Percentiles rank a stretch among this genome's conserved stretches.
Conservation (phyloP, 2,113 vertebrate species). For the Chionomys nivalis region DNA sequence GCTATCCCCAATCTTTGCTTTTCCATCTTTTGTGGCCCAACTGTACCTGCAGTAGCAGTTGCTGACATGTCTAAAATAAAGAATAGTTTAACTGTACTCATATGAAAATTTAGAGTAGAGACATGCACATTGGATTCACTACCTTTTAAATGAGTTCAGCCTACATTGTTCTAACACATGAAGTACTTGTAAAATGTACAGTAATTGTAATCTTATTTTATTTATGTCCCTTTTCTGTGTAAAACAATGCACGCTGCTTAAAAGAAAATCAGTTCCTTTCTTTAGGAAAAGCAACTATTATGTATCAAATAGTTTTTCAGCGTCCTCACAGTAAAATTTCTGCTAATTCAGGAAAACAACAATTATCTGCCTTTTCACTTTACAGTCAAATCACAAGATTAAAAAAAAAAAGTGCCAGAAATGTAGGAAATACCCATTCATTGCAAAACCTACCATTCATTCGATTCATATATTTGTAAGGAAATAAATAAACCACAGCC, state of each 20-base stretch:
- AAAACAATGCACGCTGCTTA: conserved; percentile 53
- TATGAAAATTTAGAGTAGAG: background rate
- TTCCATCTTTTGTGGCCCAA: background rate
- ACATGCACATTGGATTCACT: background rate
- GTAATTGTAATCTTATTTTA: conserved; percentile 37
- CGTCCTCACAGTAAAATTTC: conserved; percentile 9
- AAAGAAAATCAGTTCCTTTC: conserved; percentile 38
- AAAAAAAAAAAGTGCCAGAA: background rate
- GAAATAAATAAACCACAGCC: background rate
- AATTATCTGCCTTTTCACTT: conserved; percentile 38
- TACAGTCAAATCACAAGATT: conserved; percentile 35
- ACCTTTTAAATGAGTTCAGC: conserved; percentile 24
- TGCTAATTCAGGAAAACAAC: conserved; percentile 58
- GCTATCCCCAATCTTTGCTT: background rate
- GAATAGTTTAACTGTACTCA: background rate
- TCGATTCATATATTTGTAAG: background rate
- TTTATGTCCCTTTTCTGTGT: conserved; percentile 35
- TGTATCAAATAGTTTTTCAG: conserved; percentile 13
- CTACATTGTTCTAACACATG: background rate
- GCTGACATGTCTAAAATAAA: background rate
- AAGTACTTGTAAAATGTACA: background rate
- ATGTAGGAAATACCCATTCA: conserved; percentile 28
- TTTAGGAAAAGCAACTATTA: conserved; percentile 9
- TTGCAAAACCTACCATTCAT: background rate
- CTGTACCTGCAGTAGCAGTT: background rate